These are phyloP conservation scores for Aepyceros melampus DNA, from an alignment of 2,113 vertebrate genomes.

Conservation along the genomic window DNA sequence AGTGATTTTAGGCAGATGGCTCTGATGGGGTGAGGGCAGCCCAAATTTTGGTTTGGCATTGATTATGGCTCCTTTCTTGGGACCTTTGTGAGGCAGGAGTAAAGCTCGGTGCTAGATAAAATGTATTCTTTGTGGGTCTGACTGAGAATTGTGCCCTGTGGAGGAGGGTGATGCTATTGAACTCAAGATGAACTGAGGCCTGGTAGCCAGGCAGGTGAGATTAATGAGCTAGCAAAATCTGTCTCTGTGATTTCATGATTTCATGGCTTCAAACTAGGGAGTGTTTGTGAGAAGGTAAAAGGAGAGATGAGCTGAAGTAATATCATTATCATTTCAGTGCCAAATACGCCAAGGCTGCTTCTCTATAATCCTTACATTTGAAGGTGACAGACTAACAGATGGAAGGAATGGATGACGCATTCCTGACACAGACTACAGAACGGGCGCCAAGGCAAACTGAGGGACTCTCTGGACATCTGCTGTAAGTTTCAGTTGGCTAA, in stretches of 20 bases:
- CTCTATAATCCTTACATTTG: conserved; percentile 48
- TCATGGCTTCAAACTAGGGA: not conserved
- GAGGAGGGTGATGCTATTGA: not conserved
- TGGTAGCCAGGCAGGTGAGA: not conserved
- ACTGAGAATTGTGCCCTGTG: not conserved
- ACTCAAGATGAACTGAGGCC: not conserved
- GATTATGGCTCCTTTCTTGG: not conserved
- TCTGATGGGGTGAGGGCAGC: not conserved
- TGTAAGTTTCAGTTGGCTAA: conserved; percentile 48
- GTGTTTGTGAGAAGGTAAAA: conserved; percentile 4
- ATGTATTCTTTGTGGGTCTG: not conserved
- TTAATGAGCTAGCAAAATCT: not conserved
- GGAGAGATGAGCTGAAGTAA: not conserved
- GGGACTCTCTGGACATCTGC: conserved; percentile 67
- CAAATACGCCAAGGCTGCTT: conserved; percentile 9
- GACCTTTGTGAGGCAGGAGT: not conserved
- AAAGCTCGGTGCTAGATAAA: not conserved
- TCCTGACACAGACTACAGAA: conserved; percentile 50
- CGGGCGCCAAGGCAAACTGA: conserved; percentile 38
- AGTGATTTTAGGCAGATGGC: not conserved
- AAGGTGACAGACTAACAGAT: conserved; percentile 70
- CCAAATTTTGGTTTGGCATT: not conserved
- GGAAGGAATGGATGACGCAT: conserved; percentile 57
- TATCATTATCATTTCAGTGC: not conserved
- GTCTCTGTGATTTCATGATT: not conserved